These are phyloP conservation scores for Drosophila miranda DNA, from an alignment of 1,140 invertebrate genomes.

Conservation along the genomic window DNA sequence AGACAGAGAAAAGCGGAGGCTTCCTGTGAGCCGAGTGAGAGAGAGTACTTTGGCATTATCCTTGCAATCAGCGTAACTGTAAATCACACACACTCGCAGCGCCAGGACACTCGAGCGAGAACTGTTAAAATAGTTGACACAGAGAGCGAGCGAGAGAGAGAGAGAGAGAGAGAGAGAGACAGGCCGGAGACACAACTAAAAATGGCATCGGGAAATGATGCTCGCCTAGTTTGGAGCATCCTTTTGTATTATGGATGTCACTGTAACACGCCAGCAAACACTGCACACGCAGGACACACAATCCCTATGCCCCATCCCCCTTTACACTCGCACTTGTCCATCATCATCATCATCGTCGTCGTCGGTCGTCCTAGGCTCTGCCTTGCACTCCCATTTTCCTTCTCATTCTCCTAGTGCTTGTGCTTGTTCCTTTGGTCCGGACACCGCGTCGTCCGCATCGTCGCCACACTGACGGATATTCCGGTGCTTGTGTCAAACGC, in stretches of 20 bases:
- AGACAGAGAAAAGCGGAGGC: no score
- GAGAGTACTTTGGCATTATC: slow-evolving; percentile 64
- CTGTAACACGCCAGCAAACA: slow-evolving; percentile 72
- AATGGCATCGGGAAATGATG: slow-evolving; percentile 76
- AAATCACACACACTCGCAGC: slow-evolving; percentile 59
- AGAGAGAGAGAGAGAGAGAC: slow-evolving; percentile 1
- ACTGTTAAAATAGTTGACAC: slow-evolving; percentile 63
- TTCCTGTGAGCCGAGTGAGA: neutral
- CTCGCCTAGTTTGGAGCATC: slow-evolving; percentile 65
- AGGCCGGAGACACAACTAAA: slow-evolving; percentile 42
- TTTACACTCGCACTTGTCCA: neutral
- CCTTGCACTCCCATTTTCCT: slow-evolving; percentile 10
- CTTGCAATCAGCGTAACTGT: slow-evolving; percentile 75
- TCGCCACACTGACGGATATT: slow-evolving; percentile 77
- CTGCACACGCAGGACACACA: slow-evolving; percentile 62
- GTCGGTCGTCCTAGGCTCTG: slow-evolving; percentile 1
- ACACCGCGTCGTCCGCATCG: slow-evolving; percentile 63
- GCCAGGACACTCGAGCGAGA: slow-evolving; percentile 23
- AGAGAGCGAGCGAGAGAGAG: neutral
- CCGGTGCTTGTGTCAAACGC: slow-evolving; percentile 79
- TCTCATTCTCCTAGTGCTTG: no score
- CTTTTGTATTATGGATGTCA: slow-evolving; percentile 79
- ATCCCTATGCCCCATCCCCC: neutral
- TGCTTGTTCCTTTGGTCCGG: slow-evolving; percentile 23
- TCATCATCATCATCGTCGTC: slow-evolving; percentile 6